Conservation (phyloP, 2,888 invertebrate genomes). For the Perizoma affinitatum region DNA sequence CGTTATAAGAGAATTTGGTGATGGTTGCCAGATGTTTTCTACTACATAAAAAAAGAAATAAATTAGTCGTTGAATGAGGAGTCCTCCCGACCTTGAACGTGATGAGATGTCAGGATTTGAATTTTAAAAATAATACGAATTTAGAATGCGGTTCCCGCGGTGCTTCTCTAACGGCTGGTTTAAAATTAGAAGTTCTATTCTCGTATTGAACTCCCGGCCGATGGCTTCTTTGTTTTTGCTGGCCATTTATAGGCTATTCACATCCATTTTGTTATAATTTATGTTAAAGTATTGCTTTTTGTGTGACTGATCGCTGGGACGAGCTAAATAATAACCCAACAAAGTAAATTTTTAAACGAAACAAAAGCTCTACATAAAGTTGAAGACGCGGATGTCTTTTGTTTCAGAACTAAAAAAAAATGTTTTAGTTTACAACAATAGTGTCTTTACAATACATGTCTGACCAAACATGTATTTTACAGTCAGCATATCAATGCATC, state of each 20-base stretch:
- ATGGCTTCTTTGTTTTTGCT: conserved; percentile 77
- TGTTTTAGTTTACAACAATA: too few species aligned
- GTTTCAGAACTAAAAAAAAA: too few species aligned
- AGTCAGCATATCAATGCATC: too few species aligned
- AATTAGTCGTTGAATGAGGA: conserved; percentile 53
- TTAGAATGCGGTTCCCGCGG: conserved; percentile 74
- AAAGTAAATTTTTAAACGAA: too few species aligned
- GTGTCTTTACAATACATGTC: too few species aligned
- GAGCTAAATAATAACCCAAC: background rate
- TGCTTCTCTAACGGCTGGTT: conserved; percentile 73
- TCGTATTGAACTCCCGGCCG: conserved; percentile 77
- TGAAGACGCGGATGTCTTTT: too few species aligned
- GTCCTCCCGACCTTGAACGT: conserved; percentile 76
- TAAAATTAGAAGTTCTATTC: conserved; percentile 82
- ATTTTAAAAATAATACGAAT: conserved; percentile 72
- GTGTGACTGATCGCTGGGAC: conserved; percentile 14
- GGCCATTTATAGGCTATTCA: conserved; percentile 50
- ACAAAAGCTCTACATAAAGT: too few species aligned
- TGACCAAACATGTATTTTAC: too few species aligned
- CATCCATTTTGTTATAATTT: conserved; percentile 35
- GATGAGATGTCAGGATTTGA: conserved; percentile 73
- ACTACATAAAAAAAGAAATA: conserved; percentile 42
- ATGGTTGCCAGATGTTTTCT: conserved; percentile 63
- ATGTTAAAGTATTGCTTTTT: conserved; percentile 14
- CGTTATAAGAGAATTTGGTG: conserved; percentile 43